phyloP scores from a whole-genome alignment of 2,113 vertebrate genomes.

The human region GRCh38 chrX:109488501-109489000 shows the following conservation, averaged over 20 bases:
- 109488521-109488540: background rate
- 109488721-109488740: background rate
- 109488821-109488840: background rate
- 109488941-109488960: background rate
- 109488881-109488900: background rate
- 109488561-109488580: background rate
- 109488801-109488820: background rate
- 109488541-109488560: background rate
- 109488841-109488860: background rate
- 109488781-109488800: background rate
- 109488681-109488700: background rate
- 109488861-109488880: background rate
- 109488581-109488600: background rate
- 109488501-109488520: background rate
- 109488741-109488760: background rate
- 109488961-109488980: background rate
- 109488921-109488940: background rate
- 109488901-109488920: background rate
- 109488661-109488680: background rate
- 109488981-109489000: background rate
- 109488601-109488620: background rate
- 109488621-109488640: constrained; percentile 6
- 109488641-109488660: background rate
- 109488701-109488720: background rate
- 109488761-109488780: background rate